phyloP scores from a whole-genome alignment of 2,113 vertebrate species.

The Dunckerocampus dactyliophorus region DNA sequence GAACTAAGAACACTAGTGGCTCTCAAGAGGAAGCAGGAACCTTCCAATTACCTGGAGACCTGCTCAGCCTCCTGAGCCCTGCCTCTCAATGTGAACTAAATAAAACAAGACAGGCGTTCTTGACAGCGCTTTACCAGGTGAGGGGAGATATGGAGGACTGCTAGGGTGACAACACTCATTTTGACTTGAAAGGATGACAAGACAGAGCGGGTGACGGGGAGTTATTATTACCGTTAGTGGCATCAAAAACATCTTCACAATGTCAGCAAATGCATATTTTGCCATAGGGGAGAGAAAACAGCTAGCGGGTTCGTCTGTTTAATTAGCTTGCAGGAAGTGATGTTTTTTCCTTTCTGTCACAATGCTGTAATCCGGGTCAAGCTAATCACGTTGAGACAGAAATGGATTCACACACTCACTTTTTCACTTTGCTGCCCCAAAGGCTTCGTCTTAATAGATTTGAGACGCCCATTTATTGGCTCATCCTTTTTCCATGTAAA shows the following conservation, averaged over 20 bases:
- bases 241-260: constrained; percentile 29
- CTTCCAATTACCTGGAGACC: background rate
- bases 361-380: constrained; percentile 31
- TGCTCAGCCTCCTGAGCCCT: background rate
- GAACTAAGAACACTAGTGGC: background rate
- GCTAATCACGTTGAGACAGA: constrained; percentile 44
- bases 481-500: constrained; percentile 52
- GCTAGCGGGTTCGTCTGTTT: constrained; percentile 27
- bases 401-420: constrained; percentile 37
- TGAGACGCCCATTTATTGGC: constrained; percentile 45
- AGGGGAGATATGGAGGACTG: constrained; percentile 14
- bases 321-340: constrained; percentile 34
- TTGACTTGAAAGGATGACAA: constrained; percentile 27
- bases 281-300: constrained; percentile 9
- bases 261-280: constrained; percentile 32
- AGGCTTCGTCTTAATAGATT: constrained; percentile 47
- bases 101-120: constrained; percentile 21
- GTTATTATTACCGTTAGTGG: constrained; percentile 24
- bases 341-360: constrained; percentile 19
- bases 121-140: background rate
- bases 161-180: constrained; percentile 16
- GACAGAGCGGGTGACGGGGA: constrained; percentile 2
- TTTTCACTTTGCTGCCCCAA: constrained; percentile 30
- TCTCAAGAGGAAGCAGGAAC: background rate
- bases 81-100: constrained; percentile 22